A percentile compares a stretch with the other conserved stretches of the same genome.
Evolutionary conservation across 2,888 invertebrate species (phyloP).

Genomic region (Caenorhabditis virilis): DNA sequence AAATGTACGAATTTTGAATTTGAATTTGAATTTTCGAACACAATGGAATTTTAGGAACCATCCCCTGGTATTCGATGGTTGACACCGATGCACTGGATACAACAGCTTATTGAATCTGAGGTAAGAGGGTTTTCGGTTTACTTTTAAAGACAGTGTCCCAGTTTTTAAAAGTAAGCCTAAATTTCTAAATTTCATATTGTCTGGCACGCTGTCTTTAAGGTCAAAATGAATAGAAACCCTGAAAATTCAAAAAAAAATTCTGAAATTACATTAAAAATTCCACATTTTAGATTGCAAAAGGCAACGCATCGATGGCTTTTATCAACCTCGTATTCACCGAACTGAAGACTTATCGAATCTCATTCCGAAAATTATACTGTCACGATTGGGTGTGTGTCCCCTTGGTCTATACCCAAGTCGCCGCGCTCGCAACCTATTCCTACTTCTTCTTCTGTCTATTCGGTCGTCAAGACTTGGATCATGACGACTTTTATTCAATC

Average conservation of each 20-base stretch:
- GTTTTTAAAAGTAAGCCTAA: too few relatives aligned
- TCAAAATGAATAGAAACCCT: too few relatives aligned
- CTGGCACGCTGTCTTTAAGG: too few relatives aligned
- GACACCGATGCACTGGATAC: constrained; percentile 55
- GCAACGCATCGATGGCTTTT: constrained; percentile 47
- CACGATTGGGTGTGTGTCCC: constrained; percentile 61
- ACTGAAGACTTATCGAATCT: constrained; percentile 45
- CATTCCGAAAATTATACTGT: constrained; percentile 44
- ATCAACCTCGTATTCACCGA: constrained; percentile 47
- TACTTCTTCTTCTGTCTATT: constrained; percentile 70
- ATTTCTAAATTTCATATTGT: too few relatives aligned
- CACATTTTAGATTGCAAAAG: constrained; percentile 40
- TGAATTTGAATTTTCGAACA: background rate
- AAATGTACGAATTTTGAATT: constrained; percentile 20
- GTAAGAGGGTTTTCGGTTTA: background rate
- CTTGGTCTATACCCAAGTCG: constrained; percentile 63
- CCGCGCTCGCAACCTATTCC: constrained; percentile 69
- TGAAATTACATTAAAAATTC: too few relatives aligned
- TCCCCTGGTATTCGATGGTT: constrained; percentile 56
- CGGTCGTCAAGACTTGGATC: constrained; percentile 66
- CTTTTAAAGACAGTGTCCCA: too few relatives aligned
- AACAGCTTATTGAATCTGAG: constrained; percentile 31
- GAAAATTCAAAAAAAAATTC: too few relatives aligned
- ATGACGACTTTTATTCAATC: too few relatives aligned
- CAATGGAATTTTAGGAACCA: constrained; percentile 24